A percentile compares a stretch with the other conserved stretches of the same genome.
phyloP scores from a whole-genome alignment of 2,888 invertebrate species.

The Pseudolycoriella hygida region DNA sequence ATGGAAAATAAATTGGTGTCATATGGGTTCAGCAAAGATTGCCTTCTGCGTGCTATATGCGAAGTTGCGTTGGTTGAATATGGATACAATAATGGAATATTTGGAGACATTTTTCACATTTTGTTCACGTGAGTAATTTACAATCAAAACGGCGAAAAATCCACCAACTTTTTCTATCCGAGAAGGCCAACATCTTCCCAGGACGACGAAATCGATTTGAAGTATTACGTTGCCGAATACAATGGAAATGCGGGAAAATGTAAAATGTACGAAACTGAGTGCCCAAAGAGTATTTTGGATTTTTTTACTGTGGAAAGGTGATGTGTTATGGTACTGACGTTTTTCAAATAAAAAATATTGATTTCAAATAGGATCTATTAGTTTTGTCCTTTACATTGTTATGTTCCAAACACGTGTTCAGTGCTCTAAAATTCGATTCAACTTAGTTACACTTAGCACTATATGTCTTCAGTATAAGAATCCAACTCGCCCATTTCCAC shows the following conservation, averaged over 20 bases:
- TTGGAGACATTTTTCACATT: conserved; percentile 40
- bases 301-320: conserved; percentile 1
- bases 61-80: conserved; percentile 36
- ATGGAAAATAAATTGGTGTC: too few relatives aligned
- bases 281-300: conserved; percentile 8
- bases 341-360: too few relatives aligned
- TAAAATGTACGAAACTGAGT: not conserved
- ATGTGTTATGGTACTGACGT: too few relatives aligned
- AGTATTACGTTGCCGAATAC: conserved; percentile 7
- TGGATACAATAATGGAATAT: conserved; percentile 34
- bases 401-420: too few relatives aligned
- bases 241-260: conserved; percentile 5
- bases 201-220: conserved; percentile 4
- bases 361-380: too few relatives aligned
- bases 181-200: conserved; percentile 7
- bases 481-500: too few relatives aligned
- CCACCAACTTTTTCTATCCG: not conserved
- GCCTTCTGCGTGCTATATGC: conserved; percentile 41
- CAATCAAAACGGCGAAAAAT: not conserved
- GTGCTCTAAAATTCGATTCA: too few relatives aligned
- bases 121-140: conserved; percentile 35
- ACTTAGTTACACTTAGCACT: too few relatives aligned
- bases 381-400: too few relatives aligned
- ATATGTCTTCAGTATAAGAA: too few relatives aligned
- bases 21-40: conserved; percentile 14